phyloP scores from a whole-genome alignment of 2,113 vertebrate genomes.

The Callithrix jacchus region DNA sequence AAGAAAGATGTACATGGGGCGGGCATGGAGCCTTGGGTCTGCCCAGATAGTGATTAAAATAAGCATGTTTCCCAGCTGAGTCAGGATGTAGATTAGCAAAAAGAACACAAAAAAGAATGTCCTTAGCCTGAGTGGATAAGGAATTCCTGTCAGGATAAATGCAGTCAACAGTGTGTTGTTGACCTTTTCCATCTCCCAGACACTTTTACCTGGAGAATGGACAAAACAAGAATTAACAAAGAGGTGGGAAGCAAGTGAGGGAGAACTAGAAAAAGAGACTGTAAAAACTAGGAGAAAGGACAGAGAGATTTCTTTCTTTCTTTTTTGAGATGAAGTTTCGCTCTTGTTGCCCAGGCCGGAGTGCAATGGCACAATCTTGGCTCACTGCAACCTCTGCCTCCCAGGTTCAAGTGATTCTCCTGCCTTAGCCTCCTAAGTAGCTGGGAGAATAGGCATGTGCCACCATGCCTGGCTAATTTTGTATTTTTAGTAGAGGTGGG shows the following conservation, averaged over 20 bases:
- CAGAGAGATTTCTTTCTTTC: not conserved
- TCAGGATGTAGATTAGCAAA: slow-evolving; percentile 72
- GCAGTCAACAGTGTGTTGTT: slow-evolving; percentile 66
- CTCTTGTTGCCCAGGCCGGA: no score
- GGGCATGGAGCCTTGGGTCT: slow-evolving; percentile 63
- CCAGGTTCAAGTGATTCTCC: no score
- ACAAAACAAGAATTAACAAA: not conserved
- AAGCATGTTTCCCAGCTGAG: slow-evolving; percentile 76
- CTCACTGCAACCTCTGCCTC: no score
- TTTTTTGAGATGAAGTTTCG: no score
- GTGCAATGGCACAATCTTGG: no score
- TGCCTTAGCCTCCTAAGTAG: no score
- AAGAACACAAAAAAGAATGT: slow-evolving; percentile 71
- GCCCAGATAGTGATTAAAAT: slow-evolving; percentile 69
- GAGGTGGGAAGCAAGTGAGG: not conserved
- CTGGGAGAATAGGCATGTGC: no score
- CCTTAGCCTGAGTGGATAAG: slow-evolving; percentile 56
- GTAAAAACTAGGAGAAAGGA: not conserved
- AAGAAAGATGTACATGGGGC: slow-evolving; percentile 80
- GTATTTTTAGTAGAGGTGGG: no score
- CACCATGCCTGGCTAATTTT: no score
- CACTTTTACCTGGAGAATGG: slow-evolving; percentile 22
- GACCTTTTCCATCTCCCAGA: slow-evolving; percentile 41
- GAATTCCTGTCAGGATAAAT: slow-evolving; percentile 74
- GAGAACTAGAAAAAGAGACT: not conserved